phyloP scores from a whole-genome alignment of 2,113 vertebrate species.

The Emydocephalus ijimae region DNA sequence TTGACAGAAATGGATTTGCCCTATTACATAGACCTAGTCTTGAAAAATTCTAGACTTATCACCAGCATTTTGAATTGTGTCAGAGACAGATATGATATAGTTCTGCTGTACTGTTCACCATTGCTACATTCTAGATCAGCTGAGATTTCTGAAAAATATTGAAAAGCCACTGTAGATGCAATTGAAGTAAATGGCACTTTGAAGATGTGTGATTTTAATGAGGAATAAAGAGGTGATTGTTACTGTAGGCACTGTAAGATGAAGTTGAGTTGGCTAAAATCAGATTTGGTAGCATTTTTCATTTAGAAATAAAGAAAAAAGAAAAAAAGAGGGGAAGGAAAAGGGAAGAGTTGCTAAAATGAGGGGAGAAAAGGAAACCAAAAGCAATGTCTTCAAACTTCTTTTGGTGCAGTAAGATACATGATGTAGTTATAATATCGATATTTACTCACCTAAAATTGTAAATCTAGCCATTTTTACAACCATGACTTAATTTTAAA shows the following conservation, averaged over 20 bases:
- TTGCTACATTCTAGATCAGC: background rate
- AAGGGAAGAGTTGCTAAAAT: background rate
- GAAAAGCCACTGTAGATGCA: background rate
- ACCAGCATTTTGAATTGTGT: background rate
- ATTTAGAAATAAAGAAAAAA: background rate
- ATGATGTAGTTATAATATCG: background rate
- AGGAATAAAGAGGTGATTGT: background rate
- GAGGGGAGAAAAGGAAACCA: background rate
- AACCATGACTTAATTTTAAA: background rate
- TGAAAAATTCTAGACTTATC: background rate
- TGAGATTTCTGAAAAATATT: background rate
- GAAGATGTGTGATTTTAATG: background rate
- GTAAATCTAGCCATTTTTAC: background rate
- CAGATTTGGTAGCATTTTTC: background rate
- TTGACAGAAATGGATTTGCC: background rate
- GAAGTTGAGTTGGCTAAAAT: background rate
- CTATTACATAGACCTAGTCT: background rate
- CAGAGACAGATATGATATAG: background rate
- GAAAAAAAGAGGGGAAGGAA: background rate
- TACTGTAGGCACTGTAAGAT: background rate
- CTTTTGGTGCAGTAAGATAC: background rate
- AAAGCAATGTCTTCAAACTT: background rate
- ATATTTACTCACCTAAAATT: background rate
- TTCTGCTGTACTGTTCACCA: background rate
- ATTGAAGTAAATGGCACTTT: background rate